Evolutionary conservation across 2,113 vertebrate species (phyloP), one percentile per base, ranked within the genome.

Genomic region (Pongo abelii): DNA sequence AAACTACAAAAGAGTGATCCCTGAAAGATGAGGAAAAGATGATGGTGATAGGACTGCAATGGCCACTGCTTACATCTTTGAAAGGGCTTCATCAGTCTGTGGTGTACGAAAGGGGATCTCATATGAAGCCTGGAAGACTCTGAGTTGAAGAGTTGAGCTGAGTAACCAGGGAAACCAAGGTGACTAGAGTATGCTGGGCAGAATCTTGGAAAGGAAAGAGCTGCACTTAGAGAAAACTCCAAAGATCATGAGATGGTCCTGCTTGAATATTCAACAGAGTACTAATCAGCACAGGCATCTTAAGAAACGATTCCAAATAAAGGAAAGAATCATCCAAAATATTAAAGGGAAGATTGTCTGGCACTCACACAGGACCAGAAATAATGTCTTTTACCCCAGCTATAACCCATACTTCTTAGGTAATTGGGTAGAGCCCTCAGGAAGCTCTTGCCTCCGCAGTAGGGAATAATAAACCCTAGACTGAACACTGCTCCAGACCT

Each of bases 21-120:
- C 43, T 18, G 67, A 81, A 30, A 6, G 59, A 7, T 2, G 22
- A 69, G 5, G 23, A 30, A 30, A 50, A 80, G 14, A 50, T 1
- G 1, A 61, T 22, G 20, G 30, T 8, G 12, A 64, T 3, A 20
- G 14, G 6, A 9, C 23, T 23, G 8, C 0, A 8, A 20, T 0
- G 27, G 35, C 2, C 12, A 46, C 52, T 16, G 69, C 46, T 59
- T 5, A 5, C 35, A 46, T 69, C 43, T 22, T 10, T 6, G 17
- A 18, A 17, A 69, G 48, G 27, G 25, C 40, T 22, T 87, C 10
- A 11, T 52, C 14, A 17, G 67, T 23, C 30, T 64, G 48, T 52
- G 27, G 40, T 22, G 12, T 9, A 9, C 10, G 2, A 4, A 81
- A 12, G 7, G 17, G 48, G 10, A n/a, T 25, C 6, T 22, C 46